Conservation (phyloP, 2,797 vertebrate genomes). For the Eurystomus glaucurus region DNA sequence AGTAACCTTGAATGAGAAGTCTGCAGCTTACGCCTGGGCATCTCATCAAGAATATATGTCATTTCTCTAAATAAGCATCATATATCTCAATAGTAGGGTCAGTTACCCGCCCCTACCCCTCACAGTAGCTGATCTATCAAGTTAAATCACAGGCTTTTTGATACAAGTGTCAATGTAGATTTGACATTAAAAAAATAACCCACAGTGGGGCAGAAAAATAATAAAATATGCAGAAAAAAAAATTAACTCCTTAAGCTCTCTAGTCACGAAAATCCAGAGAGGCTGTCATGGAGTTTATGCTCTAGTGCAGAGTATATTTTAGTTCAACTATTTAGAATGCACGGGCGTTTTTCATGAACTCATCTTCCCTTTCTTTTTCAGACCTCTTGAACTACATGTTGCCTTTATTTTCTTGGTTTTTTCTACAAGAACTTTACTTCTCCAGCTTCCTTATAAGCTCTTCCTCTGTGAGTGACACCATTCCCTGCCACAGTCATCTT, state of each 20-base stretch:
- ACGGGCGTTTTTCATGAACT: background rate
- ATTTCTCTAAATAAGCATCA: slow-evolving; percentile 66
- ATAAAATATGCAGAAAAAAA: slow-evolving; percentile 14
- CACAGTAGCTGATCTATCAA: slow-evolving; percentile 59
- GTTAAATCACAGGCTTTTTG: slow-evolving; percentile 46
- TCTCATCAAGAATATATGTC: slow-evolving; percentile 56
- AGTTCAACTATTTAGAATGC: background rate
- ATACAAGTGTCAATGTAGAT: slow-evolving; percentile 48
- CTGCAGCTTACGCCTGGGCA: background rate
- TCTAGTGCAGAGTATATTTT: background rate
- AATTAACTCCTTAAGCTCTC: background rate
- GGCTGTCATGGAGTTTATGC: background rate
- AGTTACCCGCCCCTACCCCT: slow-evolving; percentile 1
- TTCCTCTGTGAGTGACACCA: background rate
- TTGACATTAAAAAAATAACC: slow-evolving; percentile 43
- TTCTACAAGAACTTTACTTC: background rate
- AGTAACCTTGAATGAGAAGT: slow-evolving; percentile 61
- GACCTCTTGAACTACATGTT: background rate
- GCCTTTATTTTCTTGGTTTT: background rate
- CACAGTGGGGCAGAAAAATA: background rate
- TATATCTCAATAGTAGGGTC: slow-evolving; percentile 70
- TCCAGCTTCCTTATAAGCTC: background rate
- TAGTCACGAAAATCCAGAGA: background rate
- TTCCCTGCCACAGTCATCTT: background rate
- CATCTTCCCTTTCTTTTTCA: background rate